These are phyloP conservation scores for Gisinianus flammeolus DNA, from an alignment of 2,888 invertebrate species.

Conservation along the genomic window DNA sequence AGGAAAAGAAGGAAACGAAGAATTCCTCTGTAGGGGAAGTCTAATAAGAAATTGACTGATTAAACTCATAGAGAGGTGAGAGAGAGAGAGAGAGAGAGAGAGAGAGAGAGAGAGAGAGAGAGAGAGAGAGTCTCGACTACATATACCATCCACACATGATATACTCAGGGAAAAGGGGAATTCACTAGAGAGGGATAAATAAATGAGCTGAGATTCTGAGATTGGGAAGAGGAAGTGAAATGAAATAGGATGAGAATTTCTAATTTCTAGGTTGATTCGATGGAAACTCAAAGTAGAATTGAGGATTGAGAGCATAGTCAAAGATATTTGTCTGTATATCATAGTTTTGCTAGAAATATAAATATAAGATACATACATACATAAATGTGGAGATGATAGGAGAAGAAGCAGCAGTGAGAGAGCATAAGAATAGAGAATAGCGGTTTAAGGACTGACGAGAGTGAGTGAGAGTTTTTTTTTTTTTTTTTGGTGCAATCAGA, in stretches of 20 bases:
- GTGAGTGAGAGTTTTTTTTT: no score
- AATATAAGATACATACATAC: no score
- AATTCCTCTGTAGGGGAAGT: background rate
- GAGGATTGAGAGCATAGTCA: background rate
- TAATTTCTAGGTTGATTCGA: slow-evolving; percentile 13
- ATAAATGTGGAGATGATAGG: no score
- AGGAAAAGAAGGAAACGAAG: background rate
- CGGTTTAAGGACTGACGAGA: no score
- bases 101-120: no score
- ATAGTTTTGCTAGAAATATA: no score
- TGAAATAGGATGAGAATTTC: slow-evolving; percentile 13
- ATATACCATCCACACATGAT: no score
- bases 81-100: no score
- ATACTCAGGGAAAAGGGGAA: slow-evolving; percentile 17
- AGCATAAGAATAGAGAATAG: no score
- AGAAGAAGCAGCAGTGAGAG: no score
- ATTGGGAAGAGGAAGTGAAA: background rate
- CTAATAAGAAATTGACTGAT: background rate
- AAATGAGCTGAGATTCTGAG: slow-evolving; percentile 12
- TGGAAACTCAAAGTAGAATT: background rate
- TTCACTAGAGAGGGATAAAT: slow-evolving; percentile 36
- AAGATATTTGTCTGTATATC: no score
- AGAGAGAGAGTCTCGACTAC: no score
- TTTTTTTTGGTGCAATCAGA: background rate
- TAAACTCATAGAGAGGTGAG: background rate